A percentile compares a stretch with the other conserved stretches of the same genome.
Conservation (phyloP, 2,888 invertebrate genomes). For the Peribatodes rhomboidaria region DNA sequence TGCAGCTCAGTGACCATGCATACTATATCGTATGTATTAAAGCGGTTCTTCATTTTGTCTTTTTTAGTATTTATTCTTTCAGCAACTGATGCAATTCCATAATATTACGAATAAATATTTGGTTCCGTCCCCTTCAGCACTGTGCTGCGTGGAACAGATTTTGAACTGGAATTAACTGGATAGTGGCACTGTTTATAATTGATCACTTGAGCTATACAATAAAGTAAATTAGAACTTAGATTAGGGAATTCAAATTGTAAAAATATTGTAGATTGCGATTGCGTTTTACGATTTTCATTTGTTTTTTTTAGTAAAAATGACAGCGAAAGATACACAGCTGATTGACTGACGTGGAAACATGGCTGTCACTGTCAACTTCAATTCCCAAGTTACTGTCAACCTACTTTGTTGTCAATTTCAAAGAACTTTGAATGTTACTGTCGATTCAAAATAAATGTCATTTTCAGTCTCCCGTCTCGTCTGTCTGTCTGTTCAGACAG, state of each 20-base stretch:
- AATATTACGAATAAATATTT: not conserved
- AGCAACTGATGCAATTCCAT: slow-evolving; percentile 10
- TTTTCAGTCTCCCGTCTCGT: not conserved
- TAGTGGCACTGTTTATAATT: too few relatives aligned
- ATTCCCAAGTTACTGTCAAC: too few relatives aligned
- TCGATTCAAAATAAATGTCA: not conserved
- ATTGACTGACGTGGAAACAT: too few relatives aligned
- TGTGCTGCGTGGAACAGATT: not conserved
- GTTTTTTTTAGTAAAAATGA: too few relatives aligned
- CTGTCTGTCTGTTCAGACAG: not conserved
- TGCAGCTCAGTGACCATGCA: slow-evolving; percentile 95
- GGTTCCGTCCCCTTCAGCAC: not conserved
- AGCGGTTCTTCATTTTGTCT: slow-evolving; percentile 94
- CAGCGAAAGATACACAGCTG: too few relatives aligned
- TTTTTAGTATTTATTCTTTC: slow-evolving; percentile 27
- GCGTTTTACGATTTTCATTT: too few relatives aligned
- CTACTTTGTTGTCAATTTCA: not conserved
- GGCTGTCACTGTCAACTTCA: too few relatives aligned
- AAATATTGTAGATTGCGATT: too few relatives aligned
- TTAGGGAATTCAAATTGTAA: too few relatives aligned
- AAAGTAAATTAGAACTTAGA: too few relatives aligned
- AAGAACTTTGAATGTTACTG: not conserved
- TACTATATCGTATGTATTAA: slow-evolving; percentile 96
- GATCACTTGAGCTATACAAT: too few relatives aligned
- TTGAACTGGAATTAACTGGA: not conserved